Evolutionary conservation across 1,140 invertebrate genomes (phyloP), one percentile per base, ranked within the genome.

Genomic region (Onthophagus taurus): DNA sequence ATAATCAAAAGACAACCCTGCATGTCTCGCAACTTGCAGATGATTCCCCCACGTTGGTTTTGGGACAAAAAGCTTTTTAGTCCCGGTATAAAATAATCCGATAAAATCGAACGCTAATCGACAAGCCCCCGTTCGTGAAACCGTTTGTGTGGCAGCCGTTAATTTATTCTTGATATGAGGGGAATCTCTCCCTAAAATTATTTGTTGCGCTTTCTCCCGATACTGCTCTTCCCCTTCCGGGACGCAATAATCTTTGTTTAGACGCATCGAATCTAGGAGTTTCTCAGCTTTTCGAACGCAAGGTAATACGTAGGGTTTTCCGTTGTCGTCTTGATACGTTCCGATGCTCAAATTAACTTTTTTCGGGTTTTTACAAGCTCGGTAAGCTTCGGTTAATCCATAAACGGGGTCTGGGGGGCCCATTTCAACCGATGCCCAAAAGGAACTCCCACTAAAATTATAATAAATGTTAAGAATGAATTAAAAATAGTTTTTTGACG

Each of bases 11-110:
- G 81, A 69, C 38, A 99, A 64, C 9, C 88, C 86, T 34, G 87
- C 73, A 56, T 90, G 83, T 69, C 89, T 94, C 68, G 96, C 94
- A 49, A 99, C 78, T 19, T 93, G 89, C 1, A 77, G 82, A 64
- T 99, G 97, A 66, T 99, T 99, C 34, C 93, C 94, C 97, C 97
- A 99, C 0, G 95, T 86, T 7, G 96, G 96, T n/a, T 77, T 76
- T 12, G 96, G 93, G 51, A 98, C 57, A 70, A 93, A 97, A 41
- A 99, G 73, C 41, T 81, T 82, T 66, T 96, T 96, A 44, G 74
- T 78, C 6, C 81, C 81, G 21, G 78, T 72, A 65, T 90, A 91
- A 67, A 88, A 96, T 51, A 80, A 80, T 51, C 81, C 78, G 31
- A 99, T 66, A 64, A 97, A 99, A 38, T 83, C 83, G 36, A 83